Evolutionary conservation across 2,113 vertebrate species (phyloP), one percentile per base, ranked within the genome.

Genomic region (Isichthys henryi): DNA sequence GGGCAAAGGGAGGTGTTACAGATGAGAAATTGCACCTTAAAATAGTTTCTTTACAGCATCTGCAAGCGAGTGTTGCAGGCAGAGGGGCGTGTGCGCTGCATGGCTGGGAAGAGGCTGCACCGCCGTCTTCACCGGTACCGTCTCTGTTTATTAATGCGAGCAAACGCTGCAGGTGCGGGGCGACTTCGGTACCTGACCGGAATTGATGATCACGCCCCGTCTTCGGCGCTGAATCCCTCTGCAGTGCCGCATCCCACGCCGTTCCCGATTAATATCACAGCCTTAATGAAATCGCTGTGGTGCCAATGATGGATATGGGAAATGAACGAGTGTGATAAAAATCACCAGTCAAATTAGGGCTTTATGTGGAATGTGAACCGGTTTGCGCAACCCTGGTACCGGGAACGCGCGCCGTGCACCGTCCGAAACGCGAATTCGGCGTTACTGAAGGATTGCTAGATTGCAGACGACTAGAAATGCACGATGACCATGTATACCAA

Each of bases 21-120:
- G 15, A 80, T 19, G 35, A 70, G 43, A 15, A 27, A 17, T 27
- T 50, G 49, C 49, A 6, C 23, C 13, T 86, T 50, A 31, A 86
- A 86, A 49, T 86, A 46, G 49, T 52, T 49, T 52, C 45, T 52
- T 27, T 50, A 23, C 85, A 39, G 11, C 5, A 48, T 52, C 13
- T 50, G 84, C 43, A 3, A 35, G 31, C 35, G 77, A 39, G 21
- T 88, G 49, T 31, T 66, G 11, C 10, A 49, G 39, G 89, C 58
- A n/a, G 91, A 92, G 90, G 92, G 87, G 88, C 87, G 53, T 89
- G 82, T 86, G 58, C 88, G 62, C 58, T 84, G 82, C 80, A 50
- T 46, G 56, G 52, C 35, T 88, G 56, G 82, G 83, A 27, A 45
- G 35, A 27, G 83, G 82, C 74, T 45, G 49, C 45, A 82, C 86